Percentiles rank a stretch among this genome's conserved stretches.
Evolutionary conservation across 2,797 vertebrate species (phyloP).

Genomic region (Paedocypris micromegethes): DNA sequence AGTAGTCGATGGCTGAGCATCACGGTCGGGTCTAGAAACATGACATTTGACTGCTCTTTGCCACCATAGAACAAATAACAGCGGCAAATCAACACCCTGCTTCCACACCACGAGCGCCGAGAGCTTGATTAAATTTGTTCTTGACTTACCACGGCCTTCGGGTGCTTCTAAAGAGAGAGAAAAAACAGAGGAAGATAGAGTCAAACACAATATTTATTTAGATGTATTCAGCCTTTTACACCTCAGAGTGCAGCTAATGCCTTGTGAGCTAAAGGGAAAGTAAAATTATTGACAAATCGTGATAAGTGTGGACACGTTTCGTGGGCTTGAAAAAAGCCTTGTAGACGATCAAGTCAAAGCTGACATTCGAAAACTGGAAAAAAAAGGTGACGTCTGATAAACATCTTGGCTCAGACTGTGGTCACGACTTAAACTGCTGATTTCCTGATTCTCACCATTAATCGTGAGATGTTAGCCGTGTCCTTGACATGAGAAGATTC

Average conservation of each 20-base stretch:
- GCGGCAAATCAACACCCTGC: constrained; percentile 22
- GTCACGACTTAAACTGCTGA: not conserved
- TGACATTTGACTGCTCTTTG: constrained; percentile 44
- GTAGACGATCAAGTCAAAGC: too few relatives aligned
- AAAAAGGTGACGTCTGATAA: not conserved
- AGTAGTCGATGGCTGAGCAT: constrained; percentile 4
- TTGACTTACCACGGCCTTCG: constrained; percentile 35
- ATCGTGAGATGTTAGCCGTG: not conserved
- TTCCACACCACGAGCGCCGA: constrained; percentile 34
- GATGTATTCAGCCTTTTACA: constrained; percentile 43
- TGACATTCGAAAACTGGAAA: too few relatives aligned
- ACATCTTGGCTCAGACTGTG: constrained; percentile 3
- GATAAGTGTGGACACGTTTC: constrained; percentile 30
- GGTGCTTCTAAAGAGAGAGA: constrained; percentile 23
- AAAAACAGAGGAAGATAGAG: constrained; percentile 8
- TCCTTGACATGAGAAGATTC: not conserved
- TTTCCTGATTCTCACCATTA: not conserved
- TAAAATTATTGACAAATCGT: constrained; percentile 15
- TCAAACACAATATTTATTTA: constrained; percentile 28
- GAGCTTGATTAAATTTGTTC: constrained; percentile 44
- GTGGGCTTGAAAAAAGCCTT: not conserved
- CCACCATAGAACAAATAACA: constrained; percentile 39
- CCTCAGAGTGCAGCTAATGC: constrained; percentile 34
- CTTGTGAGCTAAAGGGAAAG: not conserved
- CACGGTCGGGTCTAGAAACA: constrained; percentile 38